A percentile compares a stretch with the other conserved stretches of the same genome.
Evolutionary conservation across 2,888 invertebrate species (phyloP).

Genomic region (Tiliacea citrago): DNA sequence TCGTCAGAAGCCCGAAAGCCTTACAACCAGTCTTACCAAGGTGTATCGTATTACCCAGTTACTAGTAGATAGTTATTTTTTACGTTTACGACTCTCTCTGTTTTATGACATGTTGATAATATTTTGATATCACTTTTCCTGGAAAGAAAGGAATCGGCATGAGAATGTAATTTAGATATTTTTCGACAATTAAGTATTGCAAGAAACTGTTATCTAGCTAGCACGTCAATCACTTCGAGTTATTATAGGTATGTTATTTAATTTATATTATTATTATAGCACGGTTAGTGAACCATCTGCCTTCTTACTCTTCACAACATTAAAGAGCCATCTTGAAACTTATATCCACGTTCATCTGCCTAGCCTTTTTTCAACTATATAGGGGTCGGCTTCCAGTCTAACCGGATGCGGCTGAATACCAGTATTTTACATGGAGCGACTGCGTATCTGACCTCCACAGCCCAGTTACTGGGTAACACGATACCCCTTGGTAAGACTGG

Average conservation of each 20-base stretch:
- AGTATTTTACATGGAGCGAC: too few relatives aligned
- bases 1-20: too few relatives aligned
- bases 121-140: background rate
- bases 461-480: too few relatives aligned
- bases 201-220: slow-evolving; percentile 18
- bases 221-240: background rate
- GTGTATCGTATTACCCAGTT: too few relatives aligned
- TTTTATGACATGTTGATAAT: background rate
- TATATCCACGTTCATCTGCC: too few relatives aligned
- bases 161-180: slow-evolving; percentile 21
- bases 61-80: too few relatives aligned
- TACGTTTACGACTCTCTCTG: background rate
- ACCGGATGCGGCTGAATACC: too few relatives aligned
- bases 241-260: background rate
- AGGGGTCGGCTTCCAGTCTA: too few relatives aligned
- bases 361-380: too few relatives aligned
- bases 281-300: background rate
- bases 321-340: background rate
- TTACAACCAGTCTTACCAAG: too few relatives aligned
- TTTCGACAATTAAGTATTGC: slow-evolving; percentile 20
- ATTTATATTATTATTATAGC: background rate
- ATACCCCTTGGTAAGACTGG: too few relatives aligned
- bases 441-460: too few relatives aligned
- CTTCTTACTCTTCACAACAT: background rate
- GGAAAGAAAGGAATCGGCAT: slow-evolving; percentile 18